phyloP scores from a whole-genome alignment of 53 echinoderm and acorn worm genomes.

The Zoroaster sp. region DNA sequence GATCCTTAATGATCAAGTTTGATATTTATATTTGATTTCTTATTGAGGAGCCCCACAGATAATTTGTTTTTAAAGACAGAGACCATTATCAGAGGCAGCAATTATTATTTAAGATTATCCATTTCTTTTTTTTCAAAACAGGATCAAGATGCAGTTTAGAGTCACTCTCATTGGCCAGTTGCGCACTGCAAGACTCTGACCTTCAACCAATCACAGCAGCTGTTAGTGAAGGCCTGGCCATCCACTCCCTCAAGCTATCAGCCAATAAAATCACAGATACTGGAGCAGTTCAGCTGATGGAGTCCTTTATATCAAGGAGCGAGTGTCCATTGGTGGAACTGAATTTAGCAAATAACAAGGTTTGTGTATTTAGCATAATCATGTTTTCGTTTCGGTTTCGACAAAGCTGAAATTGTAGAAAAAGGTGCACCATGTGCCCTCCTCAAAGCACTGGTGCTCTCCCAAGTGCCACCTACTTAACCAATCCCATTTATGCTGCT shows the following conservation, averaged over 20 bases:
- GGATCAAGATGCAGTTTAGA: conserved; percentile 43
- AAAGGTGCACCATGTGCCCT: too few species aligned
- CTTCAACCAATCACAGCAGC: conserved; percentile 64
- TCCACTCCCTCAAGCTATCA: conserved; percentile 64
- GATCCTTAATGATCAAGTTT: too few species aligned
- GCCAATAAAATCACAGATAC: conserved; percentile 69
- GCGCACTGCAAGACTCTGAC: conserved; percentile 72
- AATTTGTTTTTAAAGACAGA: background rate
- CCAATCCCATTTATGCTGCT: too few species aligned
- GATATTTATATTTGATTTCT: too few species aligned
- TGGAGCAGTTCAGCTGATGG: conserved; percentile 47
- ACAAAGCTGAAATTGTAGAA: too few species aligned
- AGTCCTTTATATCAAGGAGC: conserved; percentile 28
- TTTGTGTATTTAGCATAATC: background rate
- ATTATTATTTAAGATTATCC: background rate
- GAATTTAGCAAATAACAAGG: conserved; percentile 64
- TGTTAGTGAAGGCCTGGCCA: conserved; percentile 34
- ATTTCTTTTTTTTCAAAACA: background rate
- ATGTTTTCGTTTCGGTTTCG: too few species aligned
- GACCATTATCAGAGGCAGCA: background rate
- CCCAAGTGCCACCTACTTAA: too few species aligned
- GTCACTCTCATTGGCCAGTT: conserved; percentile 65
- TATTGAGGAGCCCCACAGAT: too few species aligned
- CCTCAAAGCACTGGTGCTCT: too few species aligned
- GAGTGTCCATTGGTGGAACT: conserved; percentile 31